Conservation (phyloP, 1,140 invertebrate genomes). For the Copidosoma floridanum region DNA sequence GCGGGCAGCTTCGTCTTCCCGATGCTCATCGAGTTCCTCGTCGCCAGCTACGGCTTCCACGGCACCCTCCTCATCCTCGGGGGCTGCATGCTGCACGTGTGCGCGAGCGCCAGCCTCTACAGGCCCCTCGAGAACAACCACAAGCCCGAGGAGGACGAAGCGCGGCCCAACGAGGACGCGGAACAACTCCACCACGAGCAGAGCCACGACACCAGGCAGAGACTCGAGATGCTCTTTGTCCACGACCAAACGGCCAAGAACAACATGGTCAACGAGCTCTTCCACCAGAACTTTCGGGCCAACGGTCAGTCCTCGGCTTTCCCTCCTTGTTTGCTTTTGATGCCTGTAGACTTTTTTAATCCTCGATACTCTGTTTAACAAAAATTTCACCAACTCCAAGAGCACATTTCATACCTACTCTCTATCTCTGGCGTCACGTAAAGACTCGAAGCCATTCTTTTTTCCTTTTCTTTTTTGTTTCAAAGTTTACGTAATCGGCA, state of each 20-base stretch:
- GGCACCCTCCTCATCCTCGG: slow-evolving; percentile 73
- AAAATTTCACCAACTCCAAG: too few relatives aligned
- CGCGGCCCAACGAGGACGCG: not conserved
- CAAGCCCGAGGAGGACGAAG: not conserved
- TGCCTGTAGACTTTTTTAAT: too few relatives aligned
- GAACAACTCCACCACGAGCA: slow-evolving; percentile 40
- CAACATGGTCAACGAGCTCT: slow-evolving; percentile 60
- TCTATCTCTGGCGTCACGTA: too few relatives aligned
- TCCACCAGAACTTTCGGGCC: slow-evolving; percentile 54
- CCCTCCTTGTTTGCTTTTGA: too few relatives aligned
- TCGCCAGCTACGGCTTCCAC: slow-evolving; percentile 67
- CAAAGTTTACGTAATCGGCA: too few relatives aligned
- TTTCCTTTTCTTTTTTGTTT: too few relatives aligned
- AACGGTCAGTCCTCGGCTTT: slow-evolving; percentile 19
- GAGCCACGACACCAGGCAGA: slow-evolving; percentile 37
- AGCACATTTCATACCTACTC: too few relatives aligned
- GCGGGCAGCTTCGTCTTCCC: slow-evolving; percentile 77
- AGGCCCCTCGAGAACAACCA: slow-evolving; percentile 56
- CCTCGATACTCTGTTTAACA: too few relatives aligned
- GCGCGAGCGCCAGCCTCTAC: slow-evolving; percentile 70
- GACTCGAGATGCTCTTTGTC: slow-evolving; percentile 59
- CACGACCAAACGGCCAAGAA: slow-evolving; percentile 51
- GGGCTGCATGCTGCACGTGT: slow-evolving; percentile 76
- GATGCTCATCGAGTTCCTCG: slow-evolving; percentile 68
- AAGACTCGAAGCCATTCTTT: too few relatives aligned